A percentile compares a stretch with the other conserved stretches of the same genome.
These are phyloP conservation scores for Acanthopagrus latus DNA, from an alignment of 2,797 vertebrate species.

Conservation along the genomic window DNA sequence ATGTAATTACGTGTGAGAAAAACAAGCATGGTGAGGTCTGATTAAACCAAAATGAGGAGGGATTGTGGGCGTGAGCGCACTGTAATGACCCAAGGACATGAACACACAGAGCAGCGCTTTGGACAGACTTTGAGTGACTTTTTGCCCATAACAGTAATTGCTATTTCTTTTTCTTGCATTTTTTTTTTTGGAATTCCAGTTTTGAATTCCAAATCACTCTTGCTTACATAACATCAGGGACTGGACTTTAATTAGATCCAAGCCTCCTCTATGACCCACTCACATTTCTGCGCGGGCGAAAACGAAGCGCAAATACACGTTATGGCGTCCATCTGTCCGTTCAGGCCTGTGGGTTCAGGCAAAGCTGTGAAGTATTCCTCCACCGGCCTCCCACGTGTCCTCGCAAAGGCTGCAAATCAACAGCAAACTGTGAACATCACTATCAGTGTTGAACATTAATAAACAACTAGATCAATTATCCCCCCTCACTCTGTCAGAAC, in stretches of 20 bases:
- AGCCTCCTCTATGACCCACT: conserved; percentile 33
- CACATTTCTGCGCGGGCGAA: not conserved
- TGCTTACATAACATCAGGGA: conserved; percentile 23
- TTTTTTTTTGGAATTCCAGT: not conserved
- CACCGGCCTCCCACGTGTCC: conserved; percentile 30
- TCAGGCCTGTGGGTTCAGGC: conserved; percentile 19
- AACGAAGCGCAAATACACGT: conserved; percentile 23
- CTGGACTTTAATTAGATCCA: conserved; percentile 29
- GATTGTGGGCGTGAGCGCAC: not conserved
- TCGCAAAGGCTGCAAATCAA: conserved; percentile 39
- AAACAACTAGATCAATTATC: conserved; percentile 18
- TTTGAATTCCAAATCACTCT: not conserved
- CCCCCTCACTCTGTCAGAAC: not conserved
- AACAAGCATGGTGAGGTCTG: not conserved
- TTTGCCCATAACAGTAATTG: conserved; percentile 7
- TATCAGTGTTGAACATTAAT: conserved; percentile 1
- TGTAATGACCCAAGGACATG: conserved; percentile 15
- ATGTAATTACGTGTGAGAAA: conserved; percentile 1
- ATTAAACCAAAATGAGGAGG: conserved; percentile 30
- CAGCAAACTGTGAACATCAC: conserved; percentile 47
- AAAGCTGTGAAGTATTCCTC: conserved; percentile 41
- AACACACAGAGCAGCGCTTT: conserved; percentile 10
- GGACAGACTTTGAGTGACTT: conserved; percentile 1
- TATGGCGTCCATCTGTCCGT: conserved; percentile 51
- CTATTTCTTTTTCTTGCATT: not conserved